Percentiles rank a stretch among this genome's conserved stretches.
Conservation (phyloP, 2,113 vertebrate genomes). For the Hemiscyllium ocellatum region DNA sequence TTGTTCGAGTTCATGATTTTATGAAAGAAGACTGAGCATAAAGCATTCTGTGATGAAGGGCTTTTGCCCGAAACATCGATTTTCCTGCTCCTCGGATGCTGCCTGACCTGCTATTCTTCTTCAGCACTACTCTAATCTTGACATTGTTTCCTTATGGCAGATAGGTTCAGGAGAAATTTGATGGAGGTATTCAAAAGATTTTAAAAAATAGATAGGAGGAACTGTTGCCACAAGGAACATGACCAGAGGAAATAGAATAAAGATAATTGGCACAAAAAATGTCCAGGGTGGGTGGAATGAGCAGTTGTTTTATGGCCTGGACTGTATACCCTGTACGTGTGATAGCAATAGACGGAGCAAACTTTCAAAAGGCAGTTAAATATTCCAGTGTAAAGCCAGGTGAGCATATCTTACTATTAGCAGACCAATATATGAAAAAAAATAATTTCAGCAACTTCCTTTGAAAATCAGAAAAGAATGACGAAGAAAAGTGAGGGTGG, state of each 20-base stretch:
- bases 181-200: background rate
- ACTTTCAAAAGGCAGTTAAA: background rate
- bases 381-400: background rate
- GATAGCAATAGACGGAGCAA: background rate
- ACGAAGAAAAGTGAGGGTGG: too few relatives aligned
- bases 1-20: too few relatives aligned
- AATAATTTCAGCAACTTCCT: background rate
- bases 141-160: background rate
- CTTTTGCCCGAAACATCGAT: too few relatives aligned
- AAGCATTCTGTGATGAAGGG: too few relatives aligned
- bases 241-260: background rate
- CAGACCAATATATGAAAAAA: background rate
- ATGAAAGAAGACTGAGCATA: too few relatives aligned
- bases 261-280: background rate
- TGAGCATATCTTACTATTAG: background rate
- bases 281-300: background rate
- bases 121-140: too few relatives aligned
- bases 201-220: background rate
- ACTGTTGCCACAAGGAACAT: background rate
- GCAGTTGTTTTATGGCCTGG: background rate
- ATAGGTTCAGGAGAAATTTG: background rate
- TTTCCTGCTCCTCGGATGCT: too few relatives aligned
- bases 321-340: background rate
- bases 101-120: too few relatives aligned
- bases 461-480: background rate